phyloP scores from a whole-genome alignment of 2,888 invertebrate genomes.

The Drosophila percnosoma region DNA sequence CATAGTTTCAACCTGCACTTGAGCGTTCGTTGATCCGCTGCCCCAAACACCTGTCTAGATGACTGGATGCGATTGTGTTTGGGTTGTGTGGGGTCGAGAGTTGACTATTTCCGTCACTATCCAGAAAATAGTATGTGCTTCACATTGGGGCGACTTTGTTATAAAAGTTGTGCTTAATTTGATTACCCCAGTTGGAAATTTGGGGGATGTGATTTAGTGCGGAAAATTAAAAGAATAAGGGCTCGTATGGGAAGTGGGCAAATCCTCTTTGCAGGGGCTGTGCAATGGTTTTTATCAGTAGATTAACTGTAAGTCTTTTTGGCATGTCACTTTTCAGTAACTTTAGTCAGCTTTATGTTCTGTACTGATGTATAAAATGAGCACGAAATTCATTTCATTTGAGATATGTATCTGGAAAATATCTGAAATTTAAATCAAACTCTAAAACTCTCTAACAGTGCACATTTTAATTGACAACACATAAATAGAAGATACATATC shows the following conservation, averaged over 20 bases:
- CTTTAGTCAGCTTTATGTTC: background rate
- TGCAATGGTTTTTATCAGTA: slow-evolving; percentile 8
- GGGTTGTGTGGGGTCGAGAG: slow-evolving; percentile 4
- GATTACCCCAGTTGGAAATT: slow-evolving; percentile 24
- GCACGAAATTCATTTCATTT: background rate
- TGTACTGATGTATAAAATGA: background rate
- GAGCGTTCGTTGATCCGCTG: slow-evolving; percentile 47
- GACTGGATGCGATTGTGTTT: slow-evolving; percentile 22
- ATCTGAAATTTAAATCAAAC: background rate
- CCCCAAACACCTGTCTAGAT: slow-evolving; percentile 56
- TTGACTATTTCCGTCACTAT: slow-evolving; percentile 34
- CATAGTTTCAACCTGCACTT: slow-evolving; percentile 30
- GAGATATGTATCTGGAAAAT: background rate
- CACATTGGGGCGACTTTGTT: slow-evolving; percentile 8
- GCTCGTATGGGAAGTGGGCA: slow-evolving; percentile 28
- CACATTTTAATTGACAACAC: background rate
- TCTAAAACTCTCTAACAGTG: background rate
- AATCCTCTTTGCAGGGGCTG: slow-evolving; percentile 12
- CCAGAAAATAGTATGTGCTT: slow-evolving; percentile 26
- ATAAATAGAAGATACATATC: background rate
- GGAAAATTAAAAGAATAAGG: slow-evolving; percentile 47
- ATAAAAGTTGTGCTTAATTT: slow-evolving; percentile 38
- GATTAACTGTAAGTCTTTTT: slow-evolving; percentile 14
- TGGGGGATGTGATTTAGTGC: slow-evolving; percentile 42
- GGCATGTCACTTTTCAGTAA: background rate